These are phyloP conservation scores for Limnephilus marmoratus DNA, from an alignment of 2,888 invertebrate genomes.

Conservation along the genomic window DNA sequence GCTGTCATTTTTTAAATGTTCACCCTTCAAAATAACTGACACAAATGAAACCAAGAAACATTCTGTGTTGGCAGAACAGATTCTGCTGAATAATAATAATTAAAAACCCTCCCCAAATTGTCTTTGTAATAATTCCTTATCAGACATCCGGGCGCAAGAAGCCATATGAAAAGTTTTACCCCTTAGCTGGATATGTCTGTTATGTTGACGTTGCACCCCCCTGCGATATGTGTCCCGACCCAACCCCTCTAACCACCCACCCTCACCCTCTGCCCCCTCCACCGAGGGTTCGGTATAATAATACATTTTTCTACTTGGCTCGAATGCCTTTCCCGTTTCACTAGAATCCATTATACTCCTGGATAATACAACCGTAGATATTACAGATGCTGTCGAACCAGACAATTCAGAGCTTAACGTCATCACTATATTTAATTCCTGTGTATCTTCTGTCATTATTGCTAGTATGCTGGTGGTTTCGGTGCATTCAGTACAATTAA, in stretches of 20 bases:
- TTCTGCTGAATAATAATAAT: not conserved
- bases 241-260: not conserved
- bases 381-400: not conserved
- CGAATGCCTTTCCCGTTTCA: constrained; percentile 36
- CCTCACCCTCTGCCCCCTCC: not conserved
- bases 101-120: not conserved
- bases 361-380: not conserved
- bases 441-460: not conserved
- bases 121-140: not conserved
- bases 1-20: not conserved
- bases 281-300: constrained; percentile 25
- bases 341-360: constrained; percentile 23
- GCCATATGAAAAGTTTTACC: constrained; percentile 35
- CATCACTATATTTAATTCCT: not conserved
- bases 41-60: not conserved
- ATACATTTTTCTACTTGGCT: constrained; percentile 28
- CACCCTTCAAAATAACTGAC: not conserved
- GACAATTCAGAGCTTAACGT: not conserved
- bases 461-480: not conserved
- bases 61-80: not conserved
- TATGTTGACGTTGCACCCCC: constrained; percentile 40
- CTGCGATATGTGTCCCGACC: constrained; percentile 25
- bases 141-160: not conserved
- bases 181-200: constrained; percentile 26
- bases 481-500: not conserved